Percentiles rank a stretch among this genome's conserved stretches.
These are phyloP conservation scores for Enteromius radiatus DNA, from an alignment of 2,797 vertebrate genomes.

Conservation along the genomic window DNA sequence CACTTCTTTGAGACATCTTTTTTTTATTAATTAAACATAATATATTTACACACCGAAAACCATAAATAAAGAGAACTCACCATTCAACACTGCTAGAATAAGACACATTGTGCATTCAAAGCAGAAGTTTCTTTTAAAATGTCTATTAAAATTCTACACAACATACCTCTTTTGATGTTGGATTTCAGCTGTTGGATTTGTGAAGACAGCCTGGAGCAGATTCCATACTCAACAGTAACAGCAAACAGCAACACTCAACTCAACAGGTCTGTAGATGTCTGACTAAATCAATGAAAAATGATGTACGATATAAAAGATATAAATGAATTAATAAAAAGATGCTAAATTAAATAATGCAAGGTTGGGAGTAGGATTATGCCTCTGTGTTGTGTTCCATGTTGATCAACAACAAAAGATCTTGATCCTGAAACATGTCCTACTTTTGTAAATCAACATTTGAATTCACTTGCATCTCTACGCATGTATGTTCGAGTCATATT, in stretches of 20 bases:
- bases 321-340: background rate
- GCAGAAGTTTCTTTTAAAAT: slow-evolving; percentile 13
- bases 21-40: too few relatives aligned
- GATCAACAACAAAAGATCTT: slow-evolving; percentile 21
- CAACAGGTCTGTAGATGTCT: background rate
- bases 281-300: background rate
- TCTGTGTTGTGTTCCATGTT: background rate
- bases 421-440: slow-evolving; percentile 12
- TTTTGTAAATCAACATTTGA: slow-evolving; percentile 16
- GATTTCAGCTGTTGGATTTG: slow-evolving; percentile 1
- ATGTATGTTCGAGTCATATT: slow-evolving; percentile 31
- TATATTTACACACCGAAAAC: background rate
- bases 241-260: slow-evolving; percentile 15
- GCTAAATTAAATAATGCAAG: background rate
- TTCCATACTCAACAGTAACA: slow-evolving; percentile 7
- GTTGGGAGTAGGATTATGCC: background rate
- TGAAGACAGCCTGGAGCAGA: slow-evolving; percentile 34
- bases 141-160: slow-evolving; percentile 25
- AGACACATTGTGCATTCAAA: slow-evolving; percentile 26
- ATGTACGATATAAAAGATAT: background rate
- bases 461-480: background rate
- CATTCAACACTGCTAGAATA: background rate
- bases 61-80: background rate
- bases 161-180: slow-evolving; percentile 19
- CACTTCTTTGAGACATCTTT: too few relatives aligned